Conservation (phyloP, 1,140 invertebrate species). For the Chionoecetes opilio region DNA sequence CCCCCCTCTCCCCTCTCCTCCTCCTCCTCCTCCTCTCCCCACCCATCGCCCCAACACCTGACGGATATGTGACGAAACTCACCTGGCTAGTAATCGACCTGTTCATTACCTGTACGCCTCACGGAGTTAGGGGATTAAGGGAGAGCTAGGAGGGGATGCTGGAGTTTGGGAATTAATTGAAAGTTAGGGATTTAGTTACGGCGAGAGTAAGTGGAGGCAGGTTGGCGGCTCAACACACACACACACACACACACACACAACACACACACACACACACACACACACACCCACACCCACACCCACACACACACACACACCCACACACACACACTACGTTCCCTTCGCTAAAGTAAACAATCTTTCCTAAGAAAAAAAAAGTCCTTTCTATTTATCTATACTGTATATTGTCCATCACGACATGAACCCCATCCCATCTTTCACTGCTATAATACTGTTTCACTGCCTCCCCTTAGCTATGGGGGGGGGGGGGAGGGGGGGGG, state of each 20-base stretch:
- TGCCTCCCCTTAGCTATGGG: too few relatives aligned
- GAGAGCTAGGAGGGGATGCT: not conserved
- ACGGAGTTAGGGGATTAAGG: constrained; percentile 16
- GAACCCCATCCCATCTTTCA: not conserved
- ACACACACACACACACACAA: not conserved
- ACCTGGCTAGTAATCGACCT: not conserved
- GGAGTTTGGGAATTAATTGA: constrained; percentile 18
- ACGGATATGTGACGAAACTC: constrained; percentile 28
- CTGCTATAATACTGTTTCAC: not conserved
- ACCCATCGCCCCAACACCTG: not conserved
- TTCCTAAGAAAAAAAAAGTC: too few relatives aligned
- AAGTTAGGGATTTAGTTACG: constrained; percentile 29
- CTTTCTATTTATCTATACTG: too few relatives aligned
- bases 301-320: not conserved
- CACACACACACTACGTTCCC: not conserved
- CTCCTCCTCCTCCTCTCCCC: constrained; percentile 38
- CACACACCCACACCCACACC: not conserved
- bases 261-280: too few relatives aligned
- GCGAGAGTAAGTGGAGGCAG: not conserved
- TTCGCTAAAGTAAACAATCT: too few relatives aligned
- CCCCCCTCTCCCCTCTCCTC: not conserved
- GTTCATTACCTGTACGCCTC: constrained; percentile 25
- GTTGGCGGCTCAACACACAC: too few relatives aligned
- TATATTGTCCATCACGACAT: not conserved
- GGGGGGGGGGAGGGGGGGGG: too few relatives aligned